Evolutionary conservation across 2,797 vertebrate genomes (phyloP), one percentile per base, ranked within the genome.

Genomic region (Spondyliosoma cantharus): DNA sequence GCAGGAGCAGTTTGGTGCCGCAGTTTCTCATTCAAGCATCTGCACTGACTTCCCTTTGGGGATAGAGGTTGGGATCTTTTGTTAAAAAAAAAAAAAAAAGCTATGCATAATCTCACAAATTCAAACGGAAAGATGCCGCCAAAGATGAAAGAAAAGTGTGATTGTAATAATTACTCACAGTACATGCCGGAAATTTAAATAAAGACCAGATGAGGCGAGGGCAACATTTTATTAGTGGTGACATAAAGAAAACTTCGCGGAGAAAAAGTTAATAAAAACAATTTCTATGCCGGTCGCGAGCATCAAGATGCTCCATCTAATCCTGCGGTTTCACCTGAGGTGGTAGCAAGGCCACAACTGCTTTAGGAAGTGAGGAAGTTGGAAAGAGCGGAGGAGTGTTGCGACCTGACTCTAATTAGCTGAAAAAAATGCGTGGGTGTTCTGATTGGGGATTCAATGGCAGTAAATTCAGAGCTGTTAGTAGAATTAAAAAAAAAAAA

Each of bases 261-360:
- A 48, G 15, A 45, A 32, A 57, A 54, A 0, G 8, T 49, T 49
- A 25, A 2, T 25, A 72, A 25, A 3, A 12, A 57, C 0, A 14
- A 24, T 15, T 16, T 7, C 15, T 53, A 8, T 19, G 45, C 53
- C 25, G 0, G 2, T 48, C 29, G 20, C 27, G 24, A 53, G 7
- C 29, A 15, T 48, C 20, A 25, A n/a, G 13, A 25, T 12, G 37
- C 45, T 16, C 15, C 29, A 58, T 19, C 32, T 53, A 29, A 67
- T 78, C 53, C 27, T 79, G 67, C 53, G 48, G n/a, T 67, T 73
- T 50, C 57, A 68, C n/a, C 43, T 27, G 49, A 67, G 14, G 62
- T 54, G 37, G 14, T 32, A 29, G 14, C 15, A 0, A 52, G 53
- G 73, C 5, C 17, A 22, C 53, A 15, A 11, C 53, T 42, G 43